phyloP scores from a whole-genome alignment of 2,113 vertebrate genomes.

The Mormyrus lacerda region DNA sequence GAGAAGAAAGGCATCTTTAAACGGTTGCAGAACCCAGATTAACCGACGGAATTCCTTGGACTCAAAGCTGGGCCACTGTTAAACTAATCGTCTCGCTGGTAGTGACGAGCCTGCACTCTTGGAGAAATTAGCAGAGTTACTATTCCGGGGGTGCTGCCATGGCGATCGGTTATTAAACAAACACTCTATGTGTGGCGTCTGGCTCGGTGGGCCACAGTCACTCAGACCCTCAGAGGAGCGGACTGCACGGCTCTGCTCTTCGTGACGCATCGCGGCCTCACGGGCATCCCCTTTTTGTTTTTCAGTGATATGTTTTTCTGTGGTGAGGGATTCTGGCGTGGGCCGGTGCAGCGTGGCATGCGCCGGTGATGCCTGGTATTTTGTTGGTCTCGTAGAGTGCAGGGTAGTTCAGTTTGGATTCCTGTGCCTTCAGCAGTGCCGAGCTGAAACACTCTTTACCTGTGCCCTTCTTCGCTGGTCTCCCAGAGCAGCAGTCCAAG shows the following conservation, averaged over 20 bases:
- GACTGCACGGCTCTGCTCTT: not conserved
- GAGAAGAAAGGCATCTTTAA: constrained; percentile 17
- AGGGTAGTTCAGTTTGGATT: not conserved
- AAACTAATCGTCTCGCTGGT: not conserved
- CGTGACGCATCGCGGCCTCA: not conserved
- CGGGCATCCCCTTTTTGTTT: not conserved
- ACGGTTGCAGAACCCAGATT: constrained; percentile 22
- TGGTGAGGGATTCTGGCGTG: not conserved
- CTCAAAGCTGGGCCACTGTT: not conserved
- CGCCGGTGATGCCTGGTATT: not conserved
- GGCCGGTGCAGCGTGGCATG: not conserved
- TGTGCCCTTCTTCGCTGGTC: not conserved
- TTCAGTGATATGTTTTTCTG: not conserved
- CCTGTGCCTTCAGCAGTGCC: not conserved
- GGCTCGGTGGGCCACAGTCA: not conserved
- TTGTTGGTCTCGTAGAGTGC: not conserved
- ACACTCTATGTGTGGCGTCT: not conserved
- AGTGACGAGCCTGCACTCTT: not conserved
- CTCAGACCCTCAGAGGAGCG: not conserved
- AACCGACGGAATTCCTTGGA: not conserved
- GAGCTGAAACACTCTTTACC: not conserved
- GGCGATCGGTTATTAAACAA: constrained; percentile 2
- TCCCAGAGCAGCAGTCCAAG: not conserved
- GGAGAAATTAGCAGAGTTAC: not conserved
- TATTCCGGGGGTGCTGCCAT: not conserved